Conservation (phyloP, 2,888 invertebrate genomes). For the Phortica okadai region DNA sequence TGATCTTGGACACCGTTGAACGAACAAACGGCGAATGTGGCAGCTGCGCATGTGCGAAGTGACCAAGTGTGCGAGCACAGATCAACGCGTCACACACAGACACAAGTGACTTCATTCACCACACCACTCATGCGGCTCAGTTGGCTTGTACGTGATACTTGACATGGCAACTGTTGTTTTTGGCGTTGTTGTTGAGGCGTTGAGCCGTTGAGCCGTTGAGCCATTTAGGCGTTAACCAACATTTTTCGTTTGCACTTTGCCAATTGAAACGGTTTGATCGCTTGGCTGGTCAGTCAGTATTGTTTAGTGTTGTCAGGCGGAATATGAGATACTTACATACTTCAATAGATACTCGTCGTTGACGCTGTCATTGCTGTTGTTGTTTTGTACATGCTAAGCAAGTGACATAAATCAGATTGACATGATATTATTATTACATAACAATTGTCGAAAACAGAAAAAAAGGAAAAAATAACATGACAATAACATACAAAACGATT, state of each 20-base stretch:
- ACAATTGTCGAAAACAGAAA: slow-evolving; percentile 22
- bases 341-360: slow-evolving; percentile 3
- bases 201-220: neutral
- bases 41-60: slow-evolving; percentile 10
- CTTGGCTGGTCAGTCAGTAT: neutral
- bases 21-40: neutral
- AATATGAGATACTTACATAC: neutral
- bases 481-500: slow-evolving; percentile 2
- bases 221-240: slow-evolving; percentile 20
- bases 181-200: neutral
- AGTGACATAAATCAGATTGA: slow-evolving; percentile 65
- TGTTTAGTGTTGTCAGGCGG: no score
- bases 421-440: slow-evolving; percentile 44
- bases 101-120: neutral
- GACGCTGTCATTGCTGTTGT: neutral
- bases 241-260: slow-evolving; percentile 23
- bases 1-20: slow-evolving; percentile 56
- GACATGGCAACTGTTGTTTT: neutral
- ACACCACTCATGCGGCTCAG: neutral
- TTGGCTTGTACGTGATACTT: neutral
- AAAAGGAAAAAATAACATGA: neutral
- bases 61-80: slow-evolving; percentile 15
- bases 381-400: slow-evolving; percentile 34
- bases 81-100: slow-evolving; percentile 2
- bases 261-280: neutral